Base-by-base conservation (phyloP, 1,140 invertebrate genomes). In the Musca vetustissima region DNA sequence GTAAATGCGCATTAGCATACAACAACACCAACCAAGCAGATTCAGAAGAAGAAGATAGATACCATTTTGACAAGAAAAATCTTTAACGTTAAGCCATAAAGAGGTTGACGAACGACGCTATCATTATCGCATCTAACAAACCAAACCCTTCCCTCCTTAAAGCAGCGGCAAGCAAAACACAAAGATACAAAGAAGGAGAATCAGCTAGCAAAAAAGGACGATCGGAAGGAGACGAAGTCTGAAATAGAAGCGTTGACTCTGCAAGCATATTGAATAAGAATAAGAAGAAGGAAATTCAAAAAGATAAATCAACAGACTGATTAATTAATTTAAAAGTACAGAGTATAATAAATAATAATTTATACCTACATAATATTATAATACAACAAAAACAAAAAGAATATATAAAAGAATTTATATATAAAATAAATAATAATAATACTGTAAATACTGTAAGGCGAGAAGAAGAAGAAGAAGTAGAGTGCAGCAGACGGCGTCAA, bases 231-330 rank as follows among this genome's bases (percentile, higher is more conserved):
- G 59, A 64, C 75, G 67, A 43, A 43, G 36, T 43, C 36, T 43
- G 36, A 43, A 6, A 43, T 28, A 28, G 28, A 67, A 73, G 68
- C 74, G 70, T 80, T 78, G 75, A 76, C 70, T 65, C 55, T 65
- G 64, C 32, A 36, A 43, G 13, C 36, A 43, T 9, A 43, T 43
- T 43, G 36, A 43, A 43, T 43, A 43, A 67, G n/a, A n/a, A n/a
- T n/a, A n/a, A n/a, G n/a, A n/a, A n/a, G 36, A 67, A 55, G 55
- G 19, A 55, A 67, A 73, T 74, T 77, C 73, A 75, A 69, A 66
- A 72, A 78, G 75, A 77, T 77, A 80, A 80, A 75, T 80, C 78
- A 80, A 80, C 78, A 80, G 78, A 80, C 78, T 80, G 78, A 80
- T 80, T 77, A 79, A 73, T 66, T 49, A 50, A 70, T 70, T 67